Conservation (phyloP, 2,888 invertebrate species). For the Euzetes globulus region DNA sequence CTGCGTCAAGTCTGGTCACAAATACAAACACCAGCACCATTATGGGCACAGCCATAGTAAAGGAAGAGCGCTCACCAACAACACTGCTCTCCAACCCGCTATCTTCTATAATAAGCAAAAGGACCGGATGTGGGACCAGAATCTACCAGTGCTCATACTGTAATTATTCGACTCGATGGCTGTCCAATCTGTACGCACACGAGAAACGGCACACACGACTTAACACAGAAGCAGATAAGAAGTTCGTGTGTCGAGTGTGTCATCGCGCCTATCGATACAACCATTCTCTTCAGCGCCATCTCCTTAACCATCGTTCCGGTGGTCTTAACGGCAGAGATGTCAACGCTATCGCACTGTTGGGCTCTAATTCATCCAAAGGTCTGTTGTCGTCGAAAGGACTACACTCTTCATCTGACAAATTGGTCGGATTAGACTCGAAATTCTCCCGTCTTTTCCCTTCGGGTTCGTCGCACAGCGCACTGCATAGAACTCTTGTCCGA, state of each 20-base stretch:
- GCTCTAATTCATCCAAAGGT: constrained; percentile 16
- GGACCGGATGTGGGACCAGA: constrained; percentile 50
- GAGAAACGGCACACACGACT: constrained; percentile 67
- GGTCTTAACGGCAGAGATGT: constrained; percentile 11
- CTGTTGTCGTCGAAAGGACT: constrained; percentile 4
- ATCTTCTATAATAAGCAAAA: constrained; percentile 10
- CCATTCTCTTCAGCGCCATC: constrained; percentile 45
- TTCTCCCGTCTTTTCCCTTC: constrained; percentile 11
- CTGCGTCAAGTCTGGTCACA: neutral
- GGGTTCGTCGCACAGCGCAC: neutral
- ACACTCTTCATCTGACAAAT: constrained; percentile 28
- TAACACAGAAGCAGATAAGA: constrained; percentile 43
- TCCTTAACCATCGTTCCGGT: constrained; percentile 44
- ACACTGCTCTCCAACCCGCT: neutral
- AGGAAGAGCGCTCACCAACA: constrained; percentile 11
- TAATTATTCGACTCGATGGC: constrained; percentile 76
- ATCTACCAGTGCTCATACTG: constrained; percentile 83
- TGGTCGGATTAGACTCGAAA: constrained; percentile 6
- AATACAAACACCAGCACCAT: neutral
- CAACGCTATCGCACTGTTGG: constrained; percentile 18
- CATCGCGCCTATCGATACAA: constrained; percentile 47
- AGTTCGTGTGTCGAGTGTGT: constrained; percentile 46
- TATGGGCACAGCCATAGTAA: neutral
- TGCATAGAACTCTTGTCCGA: neutral
- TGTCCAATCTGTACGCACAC: constrained; percentile 84